Base-by-base conservation (phyloP, 2,888 invertebrate species). In the Dynastes grantii region DNA sequence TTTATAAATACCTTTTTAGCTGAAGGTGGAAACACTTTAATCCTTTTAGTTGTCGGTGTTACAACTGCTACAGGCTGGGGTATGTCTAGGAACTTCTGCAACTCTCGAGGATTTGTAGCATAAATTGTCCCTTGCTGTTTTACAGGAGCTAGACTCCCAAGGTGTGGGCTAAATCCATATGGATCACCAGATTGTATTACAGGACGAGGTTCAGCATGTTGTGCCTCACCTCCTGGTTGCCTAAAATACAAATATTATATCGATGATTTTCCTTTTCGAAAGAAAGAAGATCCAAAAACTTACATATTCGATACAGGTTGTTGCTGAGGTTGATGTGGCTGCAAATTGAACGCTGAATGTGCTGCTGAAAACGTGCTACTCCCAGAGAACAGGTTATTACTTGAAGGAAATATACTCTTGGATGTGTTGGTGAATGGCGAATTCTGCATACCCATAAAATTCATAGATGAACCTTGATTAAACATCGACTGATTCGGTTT, bases 81-180 rank as follows among this genome's bases (percentile, higher is more conserved):
- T 61, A 84, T 83, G 78, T 87, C 87, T 58, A 88, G 79, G 73
- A 87, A 78, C 9, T 84, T 83, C 71, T 86, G 87, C 16, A 88
- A 77, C 79, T 87, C 87, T 76, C 84, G 83, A 2, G 87, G 88
- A 81, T 88, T 86, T 0, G 88, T 88, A 0, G 87, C 84, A 29
- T 81, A 77, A 3, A 76, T 73, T 13, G 65, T 61, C 22, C 78
- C 78, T 40, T 51, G 45, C 45, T 76, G 76, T 70, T 81, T 81
- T 3, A 78, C 13, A 5, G 87, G 87, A 76, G 86, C 84, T 16
- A 87, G 80, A 13, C 87, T 87, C 8, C 83, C 82, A 40, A 87
- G 82, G 80, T 86, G 85, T 11, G 85, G 85, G 11, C 84, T 85
- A 79, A 86, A 85, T 0, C 87, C 86, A 65, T 87, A 87, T 1